Percentiles rank a stretch among this genome's conserved stretches.
phyloP scores from a whole-genome alignment of 2,797 vertebrate species.

The Borostomias antarcticus region DNA sequence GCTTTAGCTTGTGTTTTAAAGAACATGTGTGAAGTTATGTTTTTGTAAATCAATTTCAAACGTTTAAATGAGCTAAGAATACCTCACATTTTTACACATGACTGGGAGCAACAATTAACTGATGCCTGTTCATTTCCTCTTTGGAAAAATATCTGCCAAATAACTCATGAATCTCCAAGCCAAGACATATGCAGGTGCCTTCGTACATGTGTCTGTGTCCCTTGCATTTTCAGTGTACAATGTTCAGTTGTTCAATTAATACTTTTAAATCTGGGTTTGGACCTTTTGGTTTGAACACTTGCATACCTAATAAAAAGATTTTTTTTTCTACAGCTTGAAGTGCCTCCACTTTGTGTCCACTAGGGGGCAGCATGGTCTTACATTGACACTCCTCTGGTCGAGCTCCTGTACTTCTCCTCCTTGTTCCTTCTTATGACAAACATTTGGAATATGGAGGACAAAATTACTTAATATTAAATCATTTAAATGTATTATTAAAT shows the following conservation, averaged over 20 bases:
- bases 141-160: conserved; percentile 55
- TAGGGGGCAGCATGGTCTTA: background rate
- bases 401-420: too few relatives aligned
- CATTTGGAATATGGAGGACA: too few relatives aligned
- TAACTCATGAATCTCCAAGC: conserved; percentile 53
- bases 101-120: conserved; percentile 59
- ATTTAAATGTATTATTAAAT: too few relatives aligned
- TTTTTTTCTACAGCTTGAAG: conserved; percentile 29
- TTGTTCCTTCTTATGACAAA: too few relatives aligned
- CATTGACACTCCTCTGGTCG: too few relatives aligned
- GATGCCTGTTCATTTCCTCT: conserved; percentile 46
- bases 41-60: conserved; percentile 73
- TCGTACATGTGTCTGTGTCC: conserved; percentile 60
- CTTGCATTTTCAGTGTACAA: conserved; percentile 68
- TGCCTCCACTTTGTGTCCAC: conserved; percentile 14
- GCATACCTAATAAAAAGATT: conserved; percentile 48
- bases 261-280: conserved; percentile 82
- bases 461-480: too few relatives aligned
- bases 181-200: conserved; percentile 52
- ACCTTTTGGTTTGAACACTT: conserved; percentile 60
- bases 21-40: conserved; percentile 57
- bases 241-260: conserved; percentile 87
- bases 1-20: conserved; percentile 73
- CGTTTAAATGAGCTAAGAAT: conserved; percentile 74
- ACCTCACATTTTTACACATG: conserved; percentile 76